These are phyloP conservation scores for Ciconia nigra DNA, from an alignment of 2,797 vertebrate species.

Conservation along the genomic window DNA sequence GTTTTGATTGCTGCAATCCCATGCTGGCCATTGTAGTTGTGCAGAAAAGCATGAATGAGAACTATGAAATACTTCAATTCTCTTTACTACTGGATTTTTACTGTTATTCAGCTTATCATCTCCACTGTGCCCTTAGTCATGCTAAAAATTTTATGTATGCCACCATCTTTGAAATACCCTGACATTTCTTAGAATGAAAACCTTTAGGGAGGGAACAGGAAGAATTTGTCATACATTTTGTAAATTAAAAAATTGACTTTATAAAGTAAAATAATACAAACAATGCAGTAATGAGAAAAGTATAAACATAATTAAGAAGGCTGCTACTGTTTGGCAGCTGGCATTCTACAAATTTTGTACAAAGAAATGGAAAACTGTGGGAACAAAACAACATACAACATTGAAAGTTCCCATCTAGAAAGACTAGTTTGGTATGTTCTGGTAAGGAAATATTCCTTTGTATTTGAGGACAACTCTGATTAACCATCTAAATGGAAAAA, in stretches of 20 bases:
- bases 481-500: neutral
- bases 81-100: neutral
- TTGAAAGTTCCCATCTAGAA: neutral
- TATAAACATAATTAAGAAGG: neutral
- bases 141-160: conserved; percentile 24
- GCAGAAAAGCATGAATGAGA: neutral
- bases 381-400: neutral
- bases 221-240: neutral
- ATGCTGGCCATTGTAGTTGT: neutral
- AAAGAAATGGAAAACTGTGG: neutral
- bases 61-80: neutral
- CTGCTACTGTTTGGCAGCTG: neutral
- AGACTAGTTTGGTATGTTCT: neutral
- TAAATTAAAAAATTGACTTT: neutral
- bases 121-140: neutral
- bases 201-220: neutral
- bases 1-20: neutral
- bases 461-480: neutral
- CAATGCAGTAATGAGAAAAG: neutral
- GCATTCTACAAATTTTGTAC: neutral
- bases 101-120: neutral
- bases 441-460: neutral
- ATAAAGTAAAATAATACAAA: neutral
- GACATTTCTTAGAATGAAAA: conserved; percentile 50
- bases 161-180: neutral